Conservation (phyloP, 2,797 vertebrate species). For the Ceryle rudis region DNA sequence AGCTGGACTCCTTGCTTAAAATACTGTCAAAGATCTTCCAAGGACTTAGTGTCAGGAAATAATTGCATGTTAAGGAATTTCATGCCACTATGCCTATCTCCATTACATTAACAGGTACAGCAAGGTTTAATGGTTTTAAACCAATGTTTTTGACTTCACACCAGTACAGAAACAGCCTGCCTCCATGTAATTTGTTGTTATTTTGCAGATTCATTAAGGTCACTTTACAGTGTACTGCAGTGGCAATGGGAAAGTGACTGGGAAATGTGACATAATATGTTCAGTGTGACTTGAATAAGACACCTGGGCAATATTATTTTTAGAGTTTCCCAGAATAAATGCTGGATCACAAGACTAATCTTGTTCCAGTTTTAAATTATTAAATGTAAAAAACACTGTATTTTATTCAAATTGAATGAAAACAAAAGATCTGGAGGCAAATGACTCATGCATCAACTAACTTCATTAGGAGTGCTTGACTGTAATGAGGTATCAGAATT, state of each 20-base stretch:
- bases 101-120: neutral
- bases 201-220: neutral
- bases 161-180: neutral
- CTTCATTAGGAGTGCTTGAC: neutral
- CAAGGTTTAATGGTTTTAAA: neutral
- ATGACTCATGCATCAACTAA: neutral
- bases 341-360: neutral
- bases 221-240: neutral
- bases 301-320: neutral
- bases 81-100: neutral
- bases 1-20: neutral
- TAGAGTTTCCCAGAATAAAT: neutral
- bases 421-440: neutral
- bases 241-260: neutral
- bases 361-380: neutral
- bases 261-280: neutral
- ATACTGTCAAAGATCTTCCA: neutral
- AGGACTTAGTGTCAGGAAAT: neutral
- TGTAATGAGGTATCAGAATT: neutral
- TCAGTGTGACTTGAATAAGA: neutral
- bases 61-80: neutral
- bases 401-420: neutral
- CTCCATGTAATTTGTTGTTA: neutral
- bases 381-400: neutral
- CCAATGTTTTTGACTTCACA: neutral